Conservation (phyloP, 1,140 invertebrate genomes). For the Drosophila rhopaloa region DNA sequence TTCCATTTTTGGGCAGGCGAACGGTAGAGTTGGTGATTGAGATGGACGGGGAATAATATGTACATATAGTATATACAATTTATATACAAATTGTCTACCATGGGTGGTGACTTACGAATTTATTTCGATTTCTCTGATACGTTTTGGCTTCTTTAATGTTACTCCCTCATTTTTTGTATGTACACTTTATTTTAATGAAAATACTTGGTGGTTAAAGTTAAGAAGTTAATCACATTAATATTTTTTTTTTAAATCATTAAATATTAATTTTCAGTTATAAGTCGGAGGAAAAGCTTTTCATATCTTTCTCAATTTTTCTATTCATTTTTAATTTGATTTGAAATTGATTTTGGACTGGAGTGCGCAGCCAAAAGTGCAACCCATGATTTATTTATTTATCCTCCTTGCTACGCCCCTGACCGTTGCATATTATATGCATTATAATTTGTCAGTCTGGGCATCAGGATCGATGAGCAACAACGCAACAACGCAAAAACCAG, state of each 20-base stretch:
- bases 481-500: not conserved
- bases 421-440: conserved; percentile 34
- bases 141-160: too few relatives aligned
- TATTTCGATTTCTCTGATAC: too few relatives aligned
- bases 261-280: too few relatives aligned
- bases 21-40: conserved; percentile 18
- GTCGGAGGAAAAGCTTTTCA: not conserved
- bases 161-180: too few relatives aligned
- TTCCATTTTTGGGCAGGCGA: conserved; percentile 40
- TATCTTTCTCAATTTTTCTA: not conserved
- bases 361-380: too few relatives aligned
- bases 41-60: conserved; percentile 6
- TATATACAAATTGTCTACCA: not conserved
- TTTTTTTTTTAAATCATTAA: not conserved
- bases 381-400: conserved; percentile 3
- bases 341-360: not conserved
- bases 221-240: too few relatives aligned
- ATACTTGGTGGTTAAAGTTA: too few relatives aligned
- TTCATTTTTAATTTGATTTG: not conserved
- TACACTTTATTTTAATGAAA: too few relatives aligned
- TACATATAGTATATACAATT: not conserved
- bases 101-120: not conserved
- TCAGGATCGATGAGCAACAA: conserved; percentile 30
- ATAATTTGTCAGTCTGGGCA: conserved; percentile 56
- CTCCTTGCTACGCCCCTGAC: conserved; percentile 15